Evolutionary conservation across 2,888 invertebrate species (phyloP), one percentile per base, ranked within the genome.

Genomic region (Epirrhoe tristata): DNA sequence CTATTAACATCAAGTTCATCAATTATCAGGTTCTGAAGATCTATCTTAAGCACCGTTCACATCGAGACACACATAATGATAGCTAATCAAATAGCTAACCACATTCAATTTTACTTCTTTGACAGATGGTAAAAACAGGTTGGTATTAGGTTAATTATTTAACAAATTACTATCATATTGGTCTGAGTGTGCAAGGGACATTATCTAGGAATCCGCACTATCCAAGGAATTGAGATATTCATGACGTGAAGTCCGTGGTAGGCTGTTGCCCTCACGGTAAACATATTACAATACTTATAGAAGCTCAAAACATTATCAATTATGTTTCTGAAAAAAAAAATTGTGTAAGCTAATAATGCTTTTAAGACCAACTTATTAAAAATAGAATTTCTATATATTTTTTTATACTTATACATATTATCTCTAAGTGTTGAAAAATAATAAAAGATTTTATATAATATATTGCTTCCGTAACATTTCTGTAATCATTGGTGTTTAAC

Each of bases 171-270:
- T 48, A 36, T 36, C 10, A 1, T 4, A 16, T 52, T 32, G 31
- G 24, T 24, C 31, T 52, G 52, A 48, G 48, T 58, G 48, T 50
- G 34, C 58, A 48, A 58, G 34, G 34, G 16, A 12, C 14, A 14
- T 34, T 58, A 58, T 36, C 58, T 53, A 48, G 52, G 57, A 10
- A 63, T 63, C 46, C 34, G 32, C 48, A 58, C 48, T 63, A 52
- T 53, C 58, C 17, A 53, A 43, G 16, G 53, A 63, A 58, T 48
- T 63, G 34, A 63, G 58, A 63, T 63, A 63, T 58, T 63, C 63
- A 58, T 53, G 53, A n/a, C 58, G 48, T 54, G 53, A 32, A 46
- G 57, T 63, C 63, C 43, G 57, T 43, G 52, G 43, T 52, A 63
- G 58, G 57, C 43, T 53, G 46, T 58, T 58, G 58, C 36, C 48